These are phyloP conservation scores for Cantharis rufa DNA, from an alignment of 2,888 invertebrate species.

Conservation along the genomic window DNA sequence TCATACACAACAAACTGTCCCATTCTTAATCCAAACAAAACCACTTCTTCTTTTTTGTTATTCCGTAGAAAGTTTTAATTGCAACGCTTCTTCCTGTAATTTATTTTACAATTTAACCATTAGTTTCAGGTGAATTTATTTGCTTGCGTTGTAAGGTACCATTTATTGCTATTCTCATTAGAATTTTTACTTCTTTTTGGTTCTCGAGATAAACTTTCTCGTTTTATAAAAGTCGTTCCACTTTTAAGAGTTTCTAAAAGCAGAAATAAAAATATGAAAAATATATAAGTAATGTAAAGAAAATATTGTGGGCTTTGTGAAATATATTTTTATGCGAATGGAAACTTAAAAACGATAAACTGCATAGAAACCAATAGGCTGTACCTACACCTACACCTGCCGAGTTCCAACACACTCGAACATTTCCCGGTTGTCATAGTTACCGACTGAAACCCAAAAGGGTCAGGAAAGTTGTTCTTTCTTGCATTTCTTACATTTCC, in stretches of 20 bases:
- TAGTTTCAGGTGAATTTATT: not conserved
- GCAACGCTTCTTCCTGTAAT: not conserved
- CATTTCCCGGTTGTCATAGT: conserved; percentile 12
- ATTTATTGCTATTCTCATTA: not conserved
- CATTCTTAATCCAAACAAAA: not conserved
- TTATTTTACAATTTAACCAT: not conserved
- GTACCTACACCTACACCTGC: conserved; percentile 6
- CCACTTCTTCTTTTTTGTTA: not conserved
- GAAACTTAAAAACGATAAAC: not conserved
- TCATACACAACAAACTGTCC: not conserved
- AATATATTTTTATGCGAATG: not conserved
- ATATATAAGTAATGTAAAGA: not conserved
- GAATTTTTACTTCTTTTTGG: not conserved
- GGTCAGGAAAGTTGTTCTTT: conserved; percentile 18
- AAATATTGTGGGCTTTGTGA: not conserved
- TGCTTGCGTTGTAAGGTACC: not conserved
- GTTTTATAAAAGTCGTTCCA: not conserved
- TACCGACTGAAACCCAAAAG: conserved; percentile 7
- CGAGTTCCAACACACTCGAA: conserved; percentile 7
- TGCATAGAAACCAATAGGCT: not conserved
- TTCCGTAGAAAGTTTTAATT: not conserved
- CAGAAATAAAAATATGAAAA: not conserved
- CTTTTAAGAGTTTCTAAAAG: not conserved
- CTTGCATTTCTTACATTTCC: conserved; percentile 4
- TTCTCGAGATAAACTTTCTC: not conserved